phyloP scores from a whole-genome alignment of 2,113 vertebrate genomes.

The Pungitius pungitius region DNA sequence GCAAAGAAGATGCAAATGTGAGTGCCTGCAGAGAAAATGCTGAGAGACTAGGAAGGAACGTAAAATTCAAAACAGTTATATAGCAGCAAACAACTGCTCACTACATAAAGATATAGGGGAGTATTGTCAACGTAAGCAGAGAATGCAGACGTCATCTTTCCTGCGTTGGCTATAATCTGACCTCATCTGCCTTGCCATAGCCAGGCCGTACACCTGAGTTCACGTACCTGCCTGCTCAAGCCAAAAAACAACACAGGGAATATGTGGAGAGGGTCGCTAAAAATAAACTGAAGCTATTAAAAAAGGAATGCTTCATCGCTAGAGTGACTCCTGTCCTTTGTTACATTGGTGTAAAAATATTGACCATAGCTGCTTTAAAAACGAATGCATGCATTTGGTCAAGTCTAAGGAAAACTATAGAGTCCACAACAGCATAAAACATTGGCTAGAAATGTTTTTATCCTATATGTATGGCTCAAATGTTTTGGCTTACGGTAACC shows the following conservation, averaged over 20 bases:
- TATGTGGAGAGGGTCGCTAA: background rate
- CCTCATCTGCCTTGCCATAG: background rate
- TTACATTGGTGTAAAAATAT: background rate
- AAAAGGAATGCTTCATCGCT: too few species aligned
- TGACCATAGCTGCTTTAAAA: background rate
- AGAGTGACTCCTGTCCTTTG: background rate
- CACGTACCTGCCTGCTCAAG: background rate
- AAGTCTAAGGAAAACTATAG: background rate
- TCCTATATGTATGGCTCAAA: background rate
- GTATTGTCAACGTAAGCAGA: background rate
- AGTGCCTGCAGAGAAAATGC: conserved; percentile 8
- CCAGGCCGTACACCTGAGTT: too few species aligned
- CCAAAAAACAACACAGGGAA: background rate
- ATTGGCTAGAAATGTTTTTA: background rate
- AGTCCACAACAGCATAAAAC: background rate
- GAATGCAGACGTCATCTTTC: background rate
- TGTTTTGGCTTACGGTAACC: background rate
- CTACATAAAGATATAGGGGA: background rate
- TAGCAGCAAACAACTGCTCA: background rate
- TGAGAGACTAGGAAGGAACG: background rate
- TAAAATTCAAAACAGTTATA: background rate
- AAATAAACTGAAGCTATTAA: background rate
- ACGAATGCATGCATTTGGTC: background rate
- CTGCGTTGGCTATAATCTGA: background rate
- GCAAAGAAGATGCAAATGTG: conserved; percentile 17